Evolutionary conservation across 2,797 vertebrate genomes (phyloP), one percentile per base, ranked within the genome.

Genomic region (Delichon dasypus): DNA sequence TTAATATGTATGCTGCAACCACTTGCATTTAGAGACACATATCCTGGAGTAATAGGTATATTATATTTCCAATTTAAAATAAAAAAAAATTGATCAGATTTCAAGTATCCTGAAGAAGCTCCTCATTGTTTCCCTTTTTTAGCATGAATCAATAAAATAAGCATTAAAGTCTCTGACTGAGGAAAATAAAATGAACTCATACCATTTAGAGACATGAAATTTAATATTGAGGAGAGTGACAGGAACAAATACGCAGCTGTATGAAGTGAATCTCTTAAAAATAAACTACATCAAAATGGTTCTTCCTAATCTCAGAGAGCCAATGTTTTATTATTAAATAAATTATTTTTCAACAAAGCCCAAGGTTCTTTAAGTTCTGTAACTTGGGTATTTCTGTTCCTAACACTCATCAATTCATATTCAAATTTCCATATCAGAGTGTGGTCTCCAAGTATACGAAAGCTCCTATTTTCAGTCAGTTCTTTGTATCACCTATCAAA

Each of bases 101-200:
- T 94, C 93, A 96, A 92, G 83, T 76, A 92, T 89, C 85, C 84
- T 95, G 92, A 93, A 95, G 85, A 96, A 92, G 88, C 70, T 50
- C 90, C 94, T 95, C 90, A 92, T 74, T 65, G 54, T 90, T 93
- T 55, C 78, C 70, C 47, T 90, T 83, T 96, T 91, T 93, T 61
- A 80, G 55, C 36, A 65, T 60, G 57, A 95, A 96, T 97, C 96
- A 96, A 96, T 97, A 95, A 93, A 88, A 95, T 55, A 80, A 90
- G 90, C 80, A 90, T 91, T 95, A 94, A 96, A 95, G 93, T 75
- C 83, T 89, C 91, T 96, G 91, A 95, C 93, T 94, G 90, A 93
- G 75, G 89, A 95, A 97, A 95, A 96, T 93, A 96, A 96, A 96
- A 91, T 5, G 2, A 96, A 76, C 87, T 89, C 44, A 67, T 68